Evolutionary conservation across 2,113 vertebrate species (phyloP), one percentile per base, ranked within the genome.

Genomic region (Octodon degus): DNA sequence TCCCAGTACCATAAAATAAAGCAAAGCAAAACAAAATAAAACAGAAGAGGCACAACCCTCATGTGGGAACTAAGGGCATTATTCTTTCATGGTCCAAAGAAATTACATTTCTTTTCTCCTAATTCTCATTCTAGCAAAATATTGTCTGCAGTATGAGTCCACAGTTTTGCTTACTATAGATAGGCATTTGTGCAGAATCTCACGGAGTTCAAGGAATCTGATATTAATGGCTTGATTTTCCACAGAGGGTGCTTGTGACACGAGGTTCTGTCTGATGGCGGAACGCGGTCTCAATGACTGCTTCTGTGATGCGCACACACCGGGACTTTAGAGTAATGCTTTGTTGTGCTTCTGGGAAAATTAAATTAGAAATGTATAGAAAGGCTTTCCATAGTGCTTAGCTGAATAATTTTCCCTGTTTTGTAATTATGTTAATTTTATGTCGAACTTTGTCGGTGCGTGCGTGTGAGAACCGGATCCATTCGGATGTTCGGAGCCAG

Each of bases 181-280:
- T n/a, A 76, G 76, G 1, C 11, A 86, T 55, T 83, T 89, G 55
- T 62, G 6, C 4, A 70, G 55, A 94, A 89, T 97, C 80, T 84
- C 50, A 94, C 53, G 80, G 94, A 91, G 50, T 94, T 86, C 89
- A 96, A 85, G n/a, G 74, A 7, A 86, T 32, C 37, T 79, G 82
- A 72, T 92, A 86, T 79, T 94, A 91, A 93, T 62, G 94, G 92
- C 85, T 92, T 95, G 93, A 81, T 76, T 97, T 89, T 60, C 76
- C 12, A 30, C 68, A 76, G 63, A 47, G 79, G 74, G 79, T 72
- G 30, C n/a, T 86, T 63, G 30, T 94, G 60, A 95, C 92, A 92
- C 91, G 87, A 90, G 90, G 95, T 92, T 86, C 58, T 81, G 53
- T 27, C 80, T 90, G 43, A 40, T 20, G 89, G 60, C 47, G 70